Base-by-base conservation (phyloP, 92 coral and sea anemone species). In the Blastomussa wellsi region DNA sequence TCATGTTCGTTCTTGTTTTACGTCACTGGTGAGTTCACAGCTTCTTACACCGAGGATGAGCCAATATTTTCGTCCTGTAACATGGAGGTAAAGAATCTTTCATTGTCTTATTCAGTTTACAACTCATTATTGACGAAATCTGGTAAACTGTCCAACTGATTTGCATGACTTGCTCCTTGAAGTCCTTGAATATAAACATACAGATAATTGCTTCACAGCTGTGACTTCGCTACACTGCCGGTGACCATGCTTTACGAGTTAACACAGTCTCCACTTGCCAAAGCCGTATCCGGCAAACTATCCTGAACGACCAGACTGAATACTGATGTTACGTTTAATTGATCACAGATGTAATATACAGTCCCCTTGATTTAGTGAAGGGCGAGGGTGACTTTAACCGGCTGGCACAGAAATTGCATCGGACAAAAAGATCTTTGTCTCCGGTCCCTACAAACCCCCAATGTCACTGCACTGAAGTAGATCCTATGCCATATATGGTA, bases 401-500 rank as follows among this genome's bases (percentile, higher is more conserved):
- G 29, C 29, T 8, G 26, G 24, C 35, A 28, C 24, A 24, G 68
- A 26, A 19, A 2, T 15, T 24, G 28, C 22, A 32, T 8, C 3
- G 28, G 64, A 62, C n/a, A 62, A 26, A 62, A 26, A 2, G 68
- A 4, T 28, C 28, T 26, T 36, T 70, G 26, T 70, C 75, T 70
- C 44, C 48, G 47, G 48, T 19, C 75, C 44, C 44, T 24, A 37
- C 48, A 70, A 36, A 70, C 28, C 13, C n/a, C 2, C 42, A 31
- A 10, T 55, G 66, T 7, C 10, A 32, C n/a, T 37, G 26, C 17
- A 69, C 24, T 8, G 35, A 62, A 26, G 35, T 39, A 3, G 28
- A 69, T 32, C n/a, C 42, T 12, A 44, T 33, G 74, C 75, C 75
- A 17, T 70, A 70, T 37, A 70, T 70, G 75, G 75, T 13, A 38